These are phyloP conservation scores for Glyptemys insculpta DNA, from an alignment of 2,797 vertebrate genomes.

Conservation along the genomic window DNA sequence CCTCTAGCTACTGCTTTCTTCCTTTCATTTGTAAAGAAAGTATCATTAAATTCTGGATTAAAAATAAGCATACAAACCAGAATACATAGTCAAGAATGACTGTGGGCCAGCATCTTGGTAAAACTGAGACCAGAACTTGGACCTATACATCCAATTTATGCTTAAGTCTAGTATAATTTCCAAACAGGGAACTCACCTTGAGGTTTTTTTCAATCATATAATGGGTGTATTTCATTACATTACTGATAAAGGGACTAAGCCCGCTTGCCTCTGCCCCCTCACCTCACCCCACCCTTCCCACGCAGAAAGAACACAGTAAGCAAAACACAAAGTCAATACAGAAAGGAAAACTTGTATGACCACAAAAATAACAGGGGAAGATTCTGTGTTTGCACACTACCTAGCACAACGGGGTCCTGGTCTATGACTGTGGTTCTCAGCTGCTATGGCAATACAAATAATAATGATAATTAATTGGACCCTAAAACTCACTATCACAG, in stretches of 20 bases:
- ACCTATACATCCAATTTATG: not conserved
- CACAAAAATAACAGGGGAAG: not conserved
- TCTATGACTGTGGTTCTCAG: not conserved
- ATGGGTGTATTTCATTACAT: not conserved
- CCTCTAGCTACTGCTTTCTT: not conserved
- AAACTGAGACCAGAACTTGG: not conserved
- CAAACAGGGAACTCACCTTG: fast-evolving
- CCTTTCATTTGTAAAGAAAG: not conserved
- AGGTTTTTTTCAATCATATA: not conserved
- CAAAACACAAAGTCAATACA: not conserved
- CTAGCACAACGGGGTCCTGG: not conserved
- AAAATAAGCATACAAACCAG: not conserved
- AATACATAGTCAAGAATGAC: not conserved
- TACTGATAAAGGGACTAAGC: not conserved
- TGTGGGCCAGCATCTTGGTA: not conserved
- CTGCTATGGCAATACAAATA: not conserved
- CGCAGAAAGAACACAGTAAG: not conserved
- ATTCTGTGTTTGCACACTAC: fast-evolving
- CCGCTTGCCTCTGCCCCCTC: too few species aligned
- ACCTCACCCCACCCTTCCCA: too few species aligned
- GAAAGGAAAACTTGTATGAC: not conserved
- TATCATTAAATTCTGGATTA: not conserved
- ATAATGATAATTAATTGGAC: not conserved
- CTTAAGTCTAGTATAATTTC: not conserved
- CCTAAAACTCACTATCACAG: fast-evolving